Base-by-base conservation (phyloP, 2,113 vertebrate genomes). In the Phyllostomus discolor region DNA sequence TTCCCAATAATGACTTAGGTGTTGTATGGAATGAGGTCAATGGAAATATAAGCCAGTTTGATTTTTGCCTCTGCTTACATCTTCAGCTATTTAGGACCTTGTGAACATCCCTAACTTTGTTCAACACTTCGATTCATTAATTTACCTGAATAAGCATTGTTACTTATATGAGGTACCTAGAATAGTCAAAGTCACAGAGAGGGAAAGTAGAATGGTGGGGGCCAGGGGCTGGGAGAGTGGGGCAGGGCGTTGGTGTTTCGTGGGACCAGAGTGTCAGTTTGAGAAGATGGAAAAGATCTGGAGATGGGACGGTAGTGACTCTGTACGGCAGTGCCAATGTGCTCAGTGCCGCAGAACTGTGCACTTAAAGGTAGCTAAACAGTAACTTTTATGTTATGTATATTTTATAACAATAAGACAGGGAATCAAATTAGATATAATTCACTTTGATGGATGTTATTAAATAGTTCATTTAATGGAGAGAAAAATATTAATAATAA, bases 301-400 rank as follows among this genome's bases (percentile, higher is more conserved):
- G 48, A 5, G 31, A 35, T 2, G 5, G 3, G 4, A 12, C 1
- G 0, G 35, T 7, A 24, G 7, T 2, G 31, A 54, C 1, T 4
- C 0, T n/a, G n/a, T 4, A 1, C 3, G 57, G 2, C 20, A 15
- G 0, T 4, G 7, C 1, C 31, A 38, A 38, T 3, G 20, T 3
- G 4, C 43, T 10, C 31, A 35, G 10, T 1, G 3, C 3, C 41
- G 4, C 9, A 1, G 20, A 41, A 2, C 12, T 3, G 1, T 3
- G 7, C 24, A 6, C 31, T 33, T 62, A 11, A 10, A 33, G 54
- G 4, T 1, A 33, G 33, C n/a, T 24, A 1, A 28, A 26, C 17
- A 33, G 62, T 46, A 35, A 11, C 17, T 20, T 28, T 43, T 33
- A 64, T 2, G 6, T 3, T 5, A 4, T 20, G 16, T 26, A 22